These are phyloP conservation scores for Brevimyrus niger DNA, from an alignment of 2,113 vertebrate genomes.

Conservation along the genomic window DNA sequence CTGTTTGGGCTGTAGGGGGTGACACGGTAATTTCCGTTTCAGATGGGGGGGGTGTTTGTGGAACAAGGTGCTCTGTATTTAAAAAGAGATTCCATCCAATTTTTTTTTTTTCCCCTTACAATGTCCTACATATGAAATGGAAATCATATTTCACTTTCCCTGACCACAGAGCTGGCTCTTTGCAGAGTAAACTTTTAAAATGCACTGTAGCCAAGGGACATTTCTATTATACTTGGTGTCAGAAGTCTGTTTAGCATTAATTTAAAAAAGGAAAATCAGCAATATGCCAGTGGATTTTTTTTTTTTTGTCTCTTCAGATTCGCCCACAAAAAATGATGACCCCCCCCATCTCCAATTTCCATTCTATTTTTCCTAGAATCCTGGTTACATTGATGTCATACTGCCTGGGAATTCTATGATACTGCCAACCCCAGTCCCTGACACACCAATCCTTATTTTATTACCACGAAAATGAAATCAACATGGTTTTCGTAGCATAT, in stretches of 20 bases:
- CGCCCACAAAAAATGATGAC: background rate
- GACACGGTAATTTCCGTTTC: background rate
- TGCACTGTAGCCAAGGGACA: background rate
- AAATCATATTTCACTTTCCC: background rate
- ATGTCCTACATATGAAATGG: background rate
- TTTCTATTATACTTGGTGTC: conserved; percentile 14
- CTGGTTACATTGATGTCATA: background rate
- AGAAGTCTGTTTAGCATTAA: conserved; percentile 5
- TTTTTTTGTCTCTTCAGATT: background rate
- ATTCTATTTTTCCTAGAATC: background rate
- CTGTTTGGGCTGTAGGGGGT: background rate
- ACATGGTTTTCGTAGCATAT: background rate
- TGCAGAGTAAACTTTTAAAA: background rate
- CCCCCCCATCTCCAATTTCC: background rate
- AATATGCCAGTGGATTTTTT: background rate
- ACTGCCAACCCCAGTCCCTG: background rate
- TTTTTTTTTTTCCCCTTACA: background rate
- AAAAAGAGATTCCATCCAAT: background rate
- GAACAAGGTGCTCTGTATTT: background rate
- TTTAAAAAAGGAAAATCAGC: background rate
- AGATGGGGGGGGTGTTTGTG: background rate
- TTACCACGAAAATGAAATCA: background rate
- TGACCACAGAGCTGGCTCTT: background rate
- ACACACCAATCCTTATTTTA: background rate
- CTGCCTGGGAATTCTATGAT: background rate